phyloP scores from a whole-genome alignment of 2,113 vertebrate species.

The Microcebus griseorufus region DNA sequence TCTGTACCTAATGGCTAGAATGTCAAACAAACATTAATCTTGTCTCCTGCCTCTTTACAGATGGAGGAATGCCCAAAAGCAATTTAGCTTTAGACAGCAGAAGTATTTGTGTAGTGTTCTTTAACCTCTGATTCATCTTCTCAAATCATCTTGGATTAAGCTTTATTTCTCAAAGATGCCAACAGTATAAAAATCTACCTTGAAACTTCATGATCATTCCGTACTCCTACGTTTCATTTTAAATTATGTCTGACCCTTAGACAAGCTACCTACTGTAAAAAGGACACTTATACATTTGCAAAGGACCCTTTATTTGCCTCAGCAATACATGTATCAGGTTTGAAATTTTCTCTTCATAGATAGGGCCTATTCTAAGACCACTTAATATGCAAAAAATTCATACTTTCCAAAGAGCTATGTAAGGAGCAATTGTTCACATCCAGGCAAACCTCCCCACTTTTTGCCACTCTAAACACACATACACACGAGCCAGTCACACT shows the following conservation, averaged over 20 bases:
- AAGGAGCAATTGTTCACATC: conserved; percentile 65
- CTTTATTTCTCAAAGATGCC: conserved; percentile 66
- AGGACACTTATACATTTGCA: conserved; percentile 47
- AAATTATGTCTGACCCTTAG: conserved; percentile 48
- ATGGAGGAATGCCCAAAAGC: conserved; percentile 70
- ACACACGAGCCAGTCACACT: conserved; percentile 30
- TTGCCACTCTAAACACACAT: not conserved
- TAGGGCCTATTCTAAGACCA: conserved; percentile 56
- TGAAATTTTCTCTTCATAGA: conserved; percentile 70
- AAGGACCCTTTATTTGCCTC: conserved; percentile 37
- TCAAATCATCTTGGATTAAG: conserved; percentile 71
- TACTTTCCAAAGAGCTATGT: conserved; percentile 71
- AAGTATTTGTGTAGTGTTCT: conserved; percentile 64
- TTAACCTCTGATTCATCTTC: conserved; percentile 77
- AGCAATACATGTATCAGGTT: conserved; percentile 49
- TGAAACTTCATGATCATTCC: conserved; percentile 56
- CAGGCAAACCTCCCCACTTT: conserved; percentile 40
- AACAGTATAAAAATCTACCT: conserved; percentile 40
- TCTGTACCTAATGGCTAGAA: conserved; percentile 80
- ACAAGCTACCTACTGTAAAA: conserved; percentile 48
- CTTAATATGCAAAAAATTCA: conserved; percentile 68
- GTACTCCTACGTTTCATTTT: conserved; percentile 38
- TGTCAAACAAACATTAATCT: conserved; percentile 80
- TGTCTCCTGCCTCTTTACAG: conserved; percentile 69
- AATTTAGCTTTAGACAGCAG: conserved; percentile 62